These are phyloP conservation scores for Rhopilema esculentum DNA, from an alignment of 30 jellyfish, hydroid and myxozoan species.

Conservation along the genomic window DNA sequence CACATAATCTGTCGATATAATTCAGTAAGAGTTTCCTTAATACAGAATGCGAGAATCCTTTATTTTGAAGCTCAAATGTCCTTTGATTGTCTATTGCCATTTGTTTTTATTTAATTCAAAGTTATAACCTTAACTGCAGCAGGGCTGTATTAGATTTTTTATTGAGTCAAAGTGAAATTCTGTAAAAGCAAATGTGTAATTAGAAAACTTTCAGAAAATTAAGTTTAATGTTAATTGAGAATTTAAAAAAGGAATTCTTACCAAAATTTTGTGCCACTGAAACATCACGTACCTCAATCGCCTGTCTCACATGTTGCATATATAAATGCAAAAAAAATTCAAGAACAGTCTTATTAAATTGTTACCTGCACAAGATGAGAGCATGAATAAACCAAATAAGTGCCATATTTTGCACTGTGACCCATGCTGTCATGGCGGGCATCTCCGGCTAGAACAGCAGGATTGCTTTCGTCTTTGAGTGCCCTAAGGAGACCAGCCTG, in stretches of 20 bases:
- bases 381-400: conserved; percentile 39
- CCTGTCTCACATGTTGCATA: background rate
- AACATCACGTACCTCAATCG: conserved; percentile 25
- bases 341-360: background rate
- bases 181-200: background rate
- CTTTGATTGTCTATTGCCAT: background rate
- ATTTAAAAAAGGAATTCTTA: conserved; percentile 1
- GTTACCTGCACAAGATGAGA: conserved; percentile 50
- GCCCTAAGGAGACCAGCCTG: conserved; percentile 27
- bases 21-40: background rate
- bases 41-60: background rate
- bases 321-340: background rate
- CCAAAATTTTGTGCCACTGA: conserved; percentile 52
- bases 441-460: conserved; percentile 47
- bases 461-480: background rate
- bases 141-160: background rate
- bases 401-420: conserved; percentile 67
- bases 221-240: background rate
- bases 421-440: conserved; percentile 79
- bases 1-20: background rate
- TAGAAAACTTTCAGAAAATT: background rate
- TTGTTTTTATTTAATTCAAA: background rate
- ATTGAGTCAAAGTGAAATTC: background rate
- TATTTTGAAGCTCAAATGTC: background rate
- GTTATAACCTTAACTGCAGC: background rate